Evolutionary conservation across 2,113 vertebrate genomes (phyloP), one percentile per base, ranked within the genome.

Genomic region (Hirundichthys speculiger): DNA sequence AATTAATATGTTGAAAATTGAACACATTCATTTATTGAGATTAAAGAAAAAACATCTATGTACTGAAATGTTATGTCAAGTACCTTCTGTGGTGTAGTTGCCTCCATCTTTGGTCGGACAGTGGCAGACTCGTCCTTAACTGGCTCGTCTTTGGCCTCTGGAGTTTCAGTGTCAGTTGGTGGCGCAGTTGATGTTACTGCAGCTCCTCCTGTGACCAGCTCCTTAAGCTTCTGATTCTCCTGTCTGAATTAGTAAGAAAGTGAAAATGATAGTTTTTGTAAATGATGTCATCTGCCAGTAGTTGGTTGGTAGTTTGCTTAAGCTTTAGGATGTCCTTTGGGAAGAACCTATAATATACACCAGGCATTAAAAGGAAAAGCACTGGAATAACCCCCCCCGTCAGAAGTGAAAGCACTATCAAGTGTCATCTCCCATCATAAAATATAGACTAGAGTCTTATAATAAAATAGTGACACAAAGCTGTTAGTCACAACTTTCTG

Each of bases 171-270:
- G 42, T 72, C 90, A 56, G 0, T 84, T 82, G 64, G 92, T 47
- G 86, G 78, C 8, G 58, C 51, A 3, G 69, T 14, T 11, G 69
- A 30, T 18, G 85, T 0, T 38, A 75, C 24, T 85, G 90, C 72
- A 15, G 63, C 54, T 42, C 76, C 88, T 55, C 92, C 91, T 0
- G 92, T 95, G 75, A 98, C 89, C 85, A 96, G 85, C 76, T 94
- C 95, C 85, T 94, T 97, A 40, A 99, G 94, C 80, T 98, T 96
- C 85, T 93, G 89, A 72, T 99, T 98, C 88, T 99, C 98, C 12
- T 93, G 94, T 54, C 98, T 99, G 78, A 0, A 13, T 45, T 1
- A 38, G 25, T 15, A 47, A 70, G 22, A 74, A 53, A 75, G 54
- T 55, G 58, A 76, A 77, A 89, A 65, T 15, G 70, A 80, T 67